These are phyloP conservation scores for Syrmaticus mikado DNA, from an alignment of 2,113 vertebrate genomes.

Conservation along the genomic window DNA sequence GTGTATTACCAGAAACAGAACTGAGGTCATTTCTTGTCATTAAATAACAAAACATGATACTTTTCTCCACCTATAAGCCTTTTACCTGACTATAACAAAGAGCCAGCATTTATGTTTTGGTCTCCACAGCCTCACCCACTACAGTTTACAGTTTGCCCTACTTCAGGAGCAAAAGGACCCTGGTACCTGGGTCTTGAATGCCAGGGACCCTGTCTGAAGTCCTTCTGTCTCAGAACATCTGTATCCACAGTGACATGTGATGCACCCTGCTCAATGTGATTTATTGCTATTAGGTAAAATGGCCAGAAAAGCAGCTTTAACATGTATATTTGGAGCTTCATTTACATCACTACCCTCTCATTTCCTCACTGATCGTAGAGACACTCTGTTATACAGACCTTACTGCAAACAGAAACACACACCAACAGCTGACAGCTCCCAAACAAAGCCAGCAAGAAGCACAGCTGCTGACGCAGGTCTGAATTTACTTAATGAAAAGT, in stretches of 20 bases:
- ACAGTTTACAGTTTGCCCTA: neutral
- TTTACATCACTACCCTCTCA: neutral
- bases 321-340: neutral
- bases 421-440: neutral
- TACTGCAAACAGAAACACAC: neutral
- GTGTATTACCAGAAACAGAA: neutral
- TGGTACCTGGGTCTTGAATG: neutral
- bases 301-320: conserved; percentile 44
- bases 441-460: neutral
- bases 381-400: neutral
- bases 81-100: neutral
- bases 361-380: neutral
- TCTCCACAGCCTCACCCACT: neutral
- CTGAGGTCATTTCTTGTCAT: neutral
- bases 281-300: neutral
- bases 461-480: neutral
- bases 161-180: neutral
- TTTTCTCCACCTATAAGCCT: neutral
- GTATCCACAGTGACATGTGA: neutral
- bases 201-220: neutral
- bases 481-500: neutral
- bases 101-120: neutral
- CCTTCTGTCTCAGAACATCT: neutral
- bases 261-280: neutral
- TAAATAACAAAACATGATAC: neutral